Evolutionary conservation across 2,113 vertebrate species (phyloP), one percentile per base, ranked within the genome.

Genomic region (Sakesphorus luctuosus): DNA sequence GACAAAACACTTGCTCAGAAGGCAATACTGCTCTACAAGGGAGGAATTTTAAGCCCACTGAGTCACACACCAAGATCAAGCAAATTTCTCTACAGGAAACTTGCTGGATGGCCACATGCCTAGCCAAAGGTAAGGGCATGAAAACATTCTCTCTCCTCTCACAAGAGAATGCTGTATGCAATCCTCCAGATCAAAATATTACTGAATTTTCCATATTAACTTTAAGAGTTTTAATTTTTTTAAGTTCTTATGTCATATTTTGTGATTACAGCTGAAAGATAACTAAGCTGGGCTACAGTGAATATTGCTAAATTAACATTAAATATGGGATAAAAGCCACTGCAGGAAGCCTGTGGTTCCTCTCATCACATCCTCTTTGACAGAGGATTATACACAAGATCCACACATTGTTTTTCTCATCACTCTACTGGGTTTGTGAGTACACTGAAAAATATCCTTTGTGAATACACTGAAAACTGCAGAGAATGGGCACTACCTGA

Each of bases 371-470:
- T 88, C 16, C 7, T 83, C 17, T 20, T 80, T 92, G n/a, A 73
- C 0, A 40, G 14, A 73, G 24, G 26, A 14, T 89, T 52, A 52
- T 11, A 62, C 0, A 0, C 11, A 84, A 68, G 46, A 61, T 25
- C 11, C 36, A 53, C 36, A n/a, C 3, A 26, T 3, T 73, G 19
- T 26, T 94, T 73, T 88, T 49, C 79, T 29, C 28, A 62, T 26
- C 53, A 36, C 12, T 38, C 18, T 52, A 36, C 8, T 72, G n/a
- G n/a, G n/a, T 25, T 25, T 25, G 23, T 59, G 36, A 80, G 17
- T 18, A 50, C 36, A 63, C 28, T 26, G 29, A 36, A 49, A 94
- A 52, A n/a, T n/a, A n/a, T n/a, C n/a, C n/a, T 25, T 25, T 25
- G 23, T 59, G 36, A 80, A 14, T 18, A 50, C 36, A 63, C 28